phyloP scores from a whole-genome alignment of 2,888 invertebrate genomes.

The Tuberolachnus salignus region DNA sequence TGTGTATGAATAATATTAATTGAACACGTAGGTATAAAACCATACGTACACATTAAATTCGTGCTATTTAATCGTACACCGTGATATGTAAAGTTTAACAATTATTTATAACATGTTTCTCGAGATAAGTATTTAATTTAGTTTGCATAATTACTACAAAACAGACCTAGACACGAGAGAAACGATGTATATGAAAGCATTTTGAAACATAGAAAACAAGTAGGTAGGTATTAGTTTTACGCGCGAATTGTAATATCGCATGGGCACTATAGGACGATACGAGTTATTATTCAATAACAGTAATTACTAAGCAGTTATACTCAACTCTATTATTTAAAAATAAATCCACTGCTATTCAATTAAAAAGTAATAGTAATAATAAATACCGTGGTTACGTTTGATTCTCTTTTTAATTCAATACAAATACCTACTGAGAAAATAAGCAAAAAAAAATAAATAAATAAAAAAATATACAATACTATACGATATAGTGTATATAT shows the following conservation, averaged over 20 bases:
- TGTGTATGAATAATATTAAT: not conserved
- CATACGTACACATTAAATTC: not conserved
- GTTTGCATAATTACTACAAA: not conserved
- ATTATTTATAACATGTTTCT: not conserved
- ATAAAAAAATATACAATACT: not conserved
- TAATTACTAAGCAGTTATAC: too few species aligned
- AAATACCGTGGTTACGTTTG: too few species aligned
- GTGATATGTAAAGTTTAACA: not conserved
- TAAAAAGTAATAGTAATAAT: too few species aligned
- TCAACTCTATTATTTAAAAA: too few species aligned
- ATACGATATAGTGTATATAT: not conserved
- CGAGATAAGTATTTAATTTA: not conserved
- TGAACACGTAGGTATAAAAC: not conserved
- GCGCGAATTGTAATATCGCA: too few species aligned
- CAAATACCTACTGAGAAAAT: too few species aligned
- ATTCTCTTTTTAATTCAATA: too few species aligned
- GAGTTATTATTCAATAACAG: too few species aligned
- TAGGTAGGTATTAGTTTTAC: too few species aligned
- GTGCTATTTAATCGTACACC: conserved; percentile 23
- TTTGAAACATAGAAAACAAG: not conserved
- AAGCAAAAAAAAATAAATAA: too few species aligned
- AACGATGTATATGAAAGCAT: not conserved
- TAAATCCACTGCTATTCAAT: too few species aligned
- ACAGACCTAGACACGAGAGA: not conserved
- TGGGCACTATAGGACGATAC: too few species aligned